Evolutionary conservation across 2,888 invertebrate species (phyloP).

Genomic region (Ochropleura leucogaster): DNA sequence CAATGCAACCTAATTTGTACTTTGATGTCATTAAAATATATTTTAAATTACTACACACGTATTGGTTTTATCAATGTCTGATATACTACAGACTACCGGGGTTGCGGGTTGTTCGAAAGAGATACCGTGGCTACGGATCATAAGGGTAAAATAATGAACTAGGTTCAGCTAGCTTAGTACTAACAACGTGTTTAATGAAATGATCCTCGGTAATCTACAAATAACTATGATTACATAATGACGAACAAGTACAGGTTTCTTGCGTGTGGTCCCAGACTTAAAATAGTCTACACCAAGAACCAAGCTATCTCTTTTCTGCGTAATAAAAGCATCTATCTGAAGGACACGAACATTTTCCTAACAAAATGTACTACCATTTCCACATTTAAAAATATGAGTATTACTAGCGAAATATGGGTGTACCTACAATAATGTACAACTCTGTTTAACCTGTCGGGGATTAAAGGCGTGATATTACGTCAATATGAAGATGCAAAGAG

Average conservation of each 20-base stretch:
- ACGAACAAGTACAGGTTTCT: neutral
- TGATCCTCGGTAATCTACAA: slow-evolving; percentile 18
- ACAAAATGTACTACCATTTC: neutral
- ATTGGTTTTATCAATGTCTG: slow-evolving; percentile 28
- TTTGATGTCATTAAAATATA: slow-evolving; percentile 40
- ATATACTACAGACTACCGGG: neutral
- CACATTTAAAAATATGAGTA: too few species aligned
- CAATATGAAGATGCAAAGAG: too few species aligned
- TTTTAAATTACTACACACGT: slow-evolving; percentile 45
- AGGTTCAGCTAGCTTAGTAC: neutral
- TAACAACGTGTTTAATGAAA: neutral
- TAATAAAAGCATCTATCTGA: neutral
- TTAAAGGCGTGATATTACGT: too few species aligned
- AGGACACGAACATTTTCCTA: neutral
- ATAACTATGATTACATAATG: slow-evolving; percentile 8
- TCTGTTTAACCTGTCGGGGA: too few species aligned
- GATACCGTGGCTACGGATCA: too few species aligned
- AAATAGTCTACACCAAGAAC: neutral
- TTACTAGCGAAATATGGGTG: too few species aligned
- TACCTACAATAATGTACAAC: too few species aligned
- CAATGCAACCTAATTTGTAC: slow-evolving; percentile 37
- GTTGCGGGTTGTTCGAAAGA: too few species aligned
- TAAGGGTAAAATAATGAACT: too few species aligned
- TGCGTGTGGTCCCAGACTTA: slow-evolving; percentile 31
- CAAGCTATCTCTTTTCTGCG: neutral